Conservation (phyloP, 2,797 vertebrate genomes). For the Eulemur rubriventer region DNA sequence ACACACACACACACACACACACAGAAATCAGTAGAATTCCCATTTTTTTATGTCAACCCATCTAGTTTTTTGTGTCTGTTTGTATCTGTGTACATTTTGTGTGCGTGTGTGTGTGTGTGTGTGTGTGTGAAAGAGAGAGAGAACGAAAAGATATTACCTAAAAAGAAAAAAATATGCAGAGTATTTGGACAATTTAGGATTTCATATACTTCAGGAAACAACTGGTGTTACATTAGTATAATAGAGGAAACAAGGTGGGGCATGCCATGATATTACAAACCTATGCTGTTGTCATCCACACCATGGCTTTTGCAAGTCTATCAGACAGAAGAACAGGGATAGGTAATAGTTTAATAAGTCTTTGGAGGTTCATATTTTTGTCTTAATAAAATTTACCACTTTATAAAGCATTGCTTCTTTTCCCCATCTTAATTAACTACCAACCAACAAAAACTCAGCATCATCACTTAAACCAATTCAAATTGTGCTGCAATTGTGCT, state of each 20-base stretch:
- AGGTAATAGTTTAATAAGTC: not conserved
- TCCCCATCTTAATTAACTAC: not conserved
- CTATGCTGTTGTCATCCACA: not conserved
- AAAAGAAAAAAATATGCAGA: not conserved
- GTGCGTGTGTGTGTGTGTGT: not conserved
- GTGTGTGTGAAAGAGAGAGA: not conserved
- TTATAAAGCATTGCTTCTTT: constrained; percentile 1
- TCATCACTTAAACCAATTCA: not conserved
- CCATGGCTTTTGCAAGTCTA: not conserved
- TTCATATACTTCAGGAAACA: not conserved
- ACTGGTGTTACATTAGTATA: not conserved
- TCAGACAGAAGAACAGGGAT: not conserved
- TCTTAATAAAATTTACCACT: not conserved
- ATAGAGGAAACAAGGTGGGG: not conserved
- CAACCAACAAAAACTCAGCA: not conserved
- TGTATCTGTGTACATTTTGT: not conserved
- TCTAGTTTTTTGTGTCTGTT: not conserved
- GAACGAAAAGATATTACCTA: not conserved
- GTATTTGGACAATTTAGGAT: not conserved
- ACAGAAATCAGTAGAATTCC: not conserved
- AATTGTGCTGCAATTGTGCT: constrained; percentile 11
- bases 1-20: not conserved
- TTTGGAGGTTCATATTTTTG: not conserved
- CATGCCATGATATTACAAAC: not conserved
- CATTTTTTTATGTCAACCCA: not conserved